These are phyloP conservation scores for Manis javanica DNA, from an alignment of 2,797 vertebrate genomes.

Conservation along the genomic window DNA sequence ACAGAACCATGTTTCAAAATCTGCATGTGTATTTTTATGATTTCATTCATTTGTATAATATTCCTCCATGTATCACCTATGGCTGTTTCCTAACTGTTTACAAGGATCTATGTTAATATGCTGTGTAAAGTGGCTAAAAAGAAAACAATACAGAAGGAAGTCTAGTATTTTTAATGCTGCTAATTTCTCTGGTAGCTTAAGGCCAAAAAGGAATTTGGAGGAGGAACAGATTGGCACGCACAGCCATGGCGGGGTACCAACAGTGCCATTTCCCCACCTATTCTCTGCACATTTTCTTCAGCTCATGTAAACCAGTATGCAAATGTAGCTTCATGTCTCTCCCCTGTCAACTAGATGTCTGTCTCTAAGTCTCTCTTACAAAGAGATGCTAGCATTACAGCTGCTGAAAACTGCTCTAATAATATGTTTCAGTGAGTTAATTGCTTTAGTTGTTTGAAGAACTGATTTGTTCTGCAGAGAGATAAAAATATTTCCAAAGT, in stretches of 20 bases:
- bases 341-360: not conserved
- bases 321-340: conserved; percentile 32
- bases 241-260: not conserved
- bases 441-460: not conserved
- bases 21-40: not conserved
- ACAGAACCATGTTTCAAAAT: not conserved
- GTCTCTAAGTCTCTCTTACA: not conserved
- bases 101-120: not conserved
- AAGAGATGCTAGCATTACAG: not conserved
- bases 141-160: not conserved
- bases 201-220: conserved; percentile 13
- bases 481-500: not conserved
- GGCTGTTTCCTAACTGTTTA: not conserved
- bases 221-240: not conserved
- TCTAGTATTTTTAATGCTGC: not conserved
- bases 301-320: conserved; percentile 31
- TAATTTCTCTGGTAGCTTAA: conserved; percentile 18
- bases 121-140: not conserved
- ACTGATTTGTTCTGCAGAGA: not conserved
- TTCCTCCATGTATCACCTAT: not conserved
- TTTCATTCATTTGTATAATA: not conserved
- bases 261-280: not conserved
- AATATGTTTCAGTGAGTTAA: not conserved
- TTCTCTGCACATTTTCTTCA: not conserved
- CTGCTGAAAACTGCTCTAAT: not conserved